These are phyloP conservation scores for Monoplex corrugatus DNA, from an alignment of 2,888 invertebrate species.

Conservation along the genomic window DNA sequence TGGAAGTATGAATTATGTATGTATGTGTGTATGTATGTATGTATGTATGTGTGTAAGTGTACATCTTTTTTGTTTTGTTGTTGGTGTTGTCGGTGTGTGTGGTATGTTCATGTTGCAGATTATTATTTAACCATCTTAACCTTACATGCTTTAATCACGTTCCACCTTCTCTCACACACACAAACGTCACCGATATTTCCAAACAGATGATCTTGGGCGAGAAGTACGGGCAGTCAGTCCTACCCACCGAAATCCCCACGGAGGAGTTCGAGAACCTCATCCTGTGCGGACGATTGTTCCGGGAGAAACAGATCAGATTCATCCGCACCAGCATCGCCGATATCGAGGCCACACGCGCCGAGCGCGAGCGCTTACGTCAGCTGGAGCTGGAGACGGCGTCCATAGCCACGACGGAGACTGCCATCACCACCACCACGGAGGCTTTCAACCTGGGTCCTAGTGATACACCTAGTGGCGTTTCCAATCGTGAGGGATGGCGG, in stretches of 20 bases:
- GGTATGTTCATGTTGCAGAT: neutral
- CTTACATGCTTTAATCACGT: no score
- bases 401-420: constrained; percentile 27
- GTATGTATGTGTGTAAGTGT: no score
- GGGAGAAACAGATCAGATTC: constrained; percentile 57
- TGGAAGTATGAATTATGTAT: no score
- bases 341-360: constrained; percentile 56
- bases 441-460: no score
- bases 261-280: constrained; percentile 80
- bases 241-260: constrained; percentile 80
- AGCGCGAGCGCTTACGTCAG: constrained; percentile 54
- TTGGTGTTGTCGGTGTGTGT: no score
- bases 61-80: no score
- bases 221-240: constrained; percentile 80
- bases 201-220: constrained; percentile 82
- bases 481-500: no score
- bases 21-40: no score
- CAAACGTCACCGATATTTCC: no score
- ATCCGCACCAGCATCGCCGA: constrained; percentile 59
- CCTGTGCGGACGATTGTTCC: constrained; percentile 53
- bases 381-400: constrained; percentile 41
- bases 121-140: no score
- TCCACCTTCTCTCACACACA: no score
- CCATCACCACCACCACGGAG: neutral
- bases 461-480: no score